Evolutionary conservation across 2,113 vertebrate species (phyloP).

Genomic region (Melanocharis versteri): DNA sequence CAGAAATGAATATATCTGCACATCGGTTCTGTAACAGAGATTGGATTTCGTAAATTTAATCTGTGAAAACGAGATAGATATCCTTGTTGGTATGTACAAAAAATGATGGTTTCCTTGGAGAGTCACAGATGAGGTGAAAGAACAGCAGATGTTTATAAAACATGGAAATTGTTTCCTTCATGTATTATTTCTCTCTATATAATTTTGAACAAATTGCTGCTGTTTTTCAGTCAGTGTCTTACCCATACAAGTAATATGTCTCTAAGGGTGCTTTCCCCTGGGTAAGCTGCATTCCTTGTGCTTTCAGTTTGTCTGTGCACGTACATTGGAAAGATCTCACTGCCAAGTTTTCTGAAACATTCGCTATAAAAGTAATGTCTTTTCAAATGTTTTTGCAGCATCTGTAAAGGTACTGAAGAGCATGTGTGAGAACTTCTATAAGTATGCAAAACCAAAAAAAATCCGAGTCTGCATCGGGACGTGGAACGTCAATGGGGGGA

Average conservation of each 20-base stretch:
- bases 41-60: not conserved
- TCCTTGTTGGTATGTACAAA: not conserved
- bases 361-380: not conserved
- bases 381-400: slow-evolving; percentile 73
- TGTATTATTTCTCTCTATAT: not conserved
- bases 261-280: not conserved
- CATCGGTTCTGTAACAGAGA: not conserved
- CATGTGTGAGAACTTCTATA: slow-evolving; percentile 95
- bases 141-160: not conserved
- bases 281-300: not conserved
- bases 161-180: not conserved
- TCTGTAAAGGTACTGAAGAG: slow-evolving; percentile 91
- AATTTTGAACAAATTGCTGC: not conserved
- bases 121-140: not conserved
- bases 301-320: slow-evolving; percentile 1
- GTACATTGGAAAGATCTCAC: not conserved
- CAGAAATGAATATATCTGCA: not conserved
- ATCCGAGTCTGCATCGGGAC: slow-evolving; percentile 90
- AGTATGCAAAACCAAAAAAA: slow-evolving; percentile 89
- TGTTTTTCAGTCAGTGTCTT: not conserved
- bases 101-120: not conserved
- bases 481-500: slow-evolving; percentile 97
- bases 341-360: not conserved
- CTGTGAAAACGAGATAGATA: not conserved
- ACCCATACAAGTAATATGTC: not conserved